Conservation (phyloP, 2,113 vertebrate genomes). For the Anolis carolinensis region DNA sequence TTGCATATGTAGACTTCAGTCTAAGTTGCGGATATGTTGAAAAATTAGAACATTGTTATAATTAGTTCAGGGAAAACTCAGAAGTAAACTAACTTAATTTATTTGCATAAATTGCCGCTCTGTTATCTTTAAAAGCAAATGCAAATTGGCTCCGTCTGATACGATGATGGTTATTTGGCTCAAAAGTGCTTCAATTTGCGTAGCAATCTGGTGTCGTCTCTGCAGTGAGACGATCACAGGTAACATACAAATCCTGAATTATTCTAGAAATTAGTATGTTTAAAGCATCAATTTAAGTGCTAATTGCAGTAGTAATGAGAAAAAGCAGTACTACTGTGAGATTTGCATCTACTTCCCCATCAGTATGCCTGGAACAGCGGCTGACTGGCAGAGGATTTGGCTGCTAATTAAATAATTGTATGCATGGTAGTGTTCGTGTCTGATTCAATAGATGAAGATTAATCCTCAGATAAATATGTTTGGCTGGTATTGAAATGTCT, state of each 20-base stretch:
- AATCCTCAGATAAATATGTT: conserved; percentile 99
- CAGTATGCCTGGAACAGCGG: conserved; percentile 85
- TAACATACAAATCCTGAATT: conserved; percentile 93
- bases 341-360: conserved; percentile 90
- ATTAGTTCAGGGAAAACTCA: conserved; percentile 87
- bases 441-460: conserved; percentile 94
- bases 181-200: conserved; percentile 89
- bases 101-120: conserved; percentile 89
- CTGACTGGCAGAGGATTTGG: conserved; percentile 87
- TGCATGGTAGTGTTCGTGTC: conserved; percentile 92
- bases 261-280: conserved; percentile 92
- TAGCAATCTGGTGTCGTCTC: conserved; percentile 85
- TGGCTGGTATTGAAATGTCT: conserved; percentile 88
- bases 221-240: conserved; percentile 86
- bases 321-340: conserved; percentile 88
- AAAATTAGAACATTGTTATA: conserved; percentile 86
- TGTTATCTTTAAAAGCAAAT: conserved; percentile 88
- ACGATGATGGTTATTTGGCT: conserved; percentile 88
- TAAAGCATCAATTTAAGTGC: conserved; percentile 97
- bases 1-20: conserved; percentile 74
- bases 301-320: conserved; percentile 99
- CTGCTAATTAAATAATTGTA: conserved; percentile 99
- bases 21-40: conserved; percentile 79
- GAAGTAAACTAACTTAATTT: conserved; percentile 89
- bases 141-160: conserved; percentile 87